phyloP scores from a whole-genome alignment of 2,888 invertebrate species.

The Sminthurinus aureus region DNA sequence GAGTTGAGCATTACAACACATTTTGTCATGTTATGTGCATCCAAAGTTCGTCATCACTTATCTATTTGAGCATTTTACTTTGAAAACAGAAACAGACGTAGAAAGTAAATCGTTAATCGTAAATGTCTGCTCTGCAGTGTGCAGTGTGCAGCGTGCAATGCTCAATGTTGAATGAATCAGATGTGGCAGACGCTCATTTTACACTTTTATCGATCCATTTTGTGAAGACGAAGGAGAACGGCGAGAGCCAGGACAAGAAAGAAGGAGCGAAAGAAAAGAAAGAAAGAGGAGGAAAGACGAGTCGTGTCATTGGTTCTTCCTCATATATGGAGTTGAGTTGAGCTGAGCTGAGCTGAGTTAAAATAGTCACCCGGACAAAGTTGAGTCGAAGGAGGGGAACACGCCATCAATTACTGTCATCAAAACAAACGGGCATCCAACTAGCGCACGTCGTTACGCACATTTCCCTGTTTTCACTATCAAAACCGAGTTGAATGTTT shows the following conservation, averaged over 20 bases:
- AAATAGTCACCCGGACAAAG: slow-evolving; percentile 33
- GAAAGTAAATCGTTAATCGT: not conserved
- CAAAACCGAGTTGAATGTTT: no score
- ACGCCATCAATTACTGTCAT: slow-evolving; percentile 57
- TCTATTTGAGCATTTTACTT: not conserved
- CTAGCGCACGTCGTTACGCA: slow-evolving; percentile 50
- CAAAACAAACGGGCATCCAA: slow-evolving; percentile 42
- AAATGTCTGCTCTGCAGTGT: not conserved
- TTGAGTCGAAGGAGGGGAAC: slow-evolving; percentile 21
- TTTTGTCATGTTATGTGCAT: not conserved
- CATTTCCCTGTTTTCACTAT: slow-evolving; percentile 2
- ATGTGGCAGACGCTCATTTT: not conserved
- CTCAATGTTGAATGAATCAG: not conserved
- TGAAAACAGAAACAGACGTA: slow-evolving; percentile 11
- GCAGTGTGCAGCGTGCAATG: no score
- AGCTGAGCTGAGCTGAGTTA: not conserved
- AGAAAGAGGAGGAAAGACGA: not conserved
- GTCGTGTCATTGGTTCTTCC: not conserved
- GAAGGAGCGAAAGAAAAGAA: not conserved
- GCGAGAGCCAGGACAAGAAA: not conserved
- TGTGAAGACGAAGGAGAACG: not conserved
- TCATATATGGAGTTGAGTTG: slow-evolving; percentile 11
- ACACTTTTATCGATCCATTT: slow-evolving; percentile 27
- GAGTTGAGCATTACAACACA: not conserved
- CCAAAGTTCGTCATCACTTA: not conserved